Evolutionary conservation across 35 echinoderm and acorn worm genomes (phyloP).

Genomic region (Stichopus chloronotus): DNA sequence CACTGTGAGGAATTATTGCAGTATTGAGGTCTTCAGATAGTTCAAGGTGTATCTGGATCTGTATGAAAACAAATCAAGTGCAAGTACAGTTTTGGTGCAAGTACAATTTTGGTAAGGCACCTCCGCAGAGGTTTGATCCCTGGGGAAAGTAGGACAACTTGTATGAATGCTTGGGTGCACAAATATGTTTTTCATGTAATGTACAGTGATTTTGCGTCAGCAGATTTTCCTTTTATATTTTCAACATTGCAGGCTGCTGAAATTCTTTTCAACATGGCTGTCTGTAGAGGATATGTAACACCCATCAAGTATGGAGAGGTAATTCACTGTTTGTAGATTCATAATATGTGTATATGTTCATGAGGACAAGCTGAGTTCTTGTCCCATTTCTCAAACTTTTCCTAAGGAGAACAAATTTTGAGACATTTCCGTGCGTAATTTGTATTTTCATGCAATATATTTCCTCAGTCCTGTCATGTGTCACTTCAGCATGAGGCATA

Average conservation of each 20-base stretch:
- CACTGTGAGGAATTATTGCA: too few relatives aligned
- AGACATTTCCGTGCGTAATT: too few relatives aligned
- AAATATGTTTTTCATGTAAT: not conserved
- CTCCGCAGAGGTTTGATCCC: not conserved
- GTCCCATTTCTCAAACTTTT: too few relatives aligned
- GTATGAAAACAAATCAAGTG: too few relatives aligned
- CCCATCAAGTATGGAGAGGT: slow-evolving; percentile 82
- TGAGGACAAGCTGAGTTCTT: too few relatives aligned
- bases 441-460: too few relatives aligned
- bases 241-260: slow-evolving; percentile 61
- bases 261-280: slow-evolving; percentile 62
- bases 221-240: not conserved
- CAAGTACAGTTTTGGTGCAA: too few relatives aligned
- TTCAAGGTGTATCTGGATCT: too few relatives aligned
- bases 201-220: not conserved
- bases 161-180: not conserved
- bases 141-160: not conserved
- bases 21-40: too few relatives aligned
- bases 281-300: slow-evolving; percentile 57
- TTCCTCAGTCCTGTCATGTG: too few relatives aligned
- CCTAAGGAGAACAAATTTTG: too few relatives aligned
- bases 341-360: not conserved
- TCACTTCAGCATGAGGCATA: too few relatives aligned
- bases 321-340: slow-evolving; percentile 9
- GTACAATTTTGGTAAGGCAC: not conserved